Percentiles rank a stretch among this genome's conserved stretches.
These are phyloP conservation scores for Euphysa ruthae DNA, from an alignment of 30 jellyfish, hydroid and myxozoan species.

Conservation along the genomic window DNA sequence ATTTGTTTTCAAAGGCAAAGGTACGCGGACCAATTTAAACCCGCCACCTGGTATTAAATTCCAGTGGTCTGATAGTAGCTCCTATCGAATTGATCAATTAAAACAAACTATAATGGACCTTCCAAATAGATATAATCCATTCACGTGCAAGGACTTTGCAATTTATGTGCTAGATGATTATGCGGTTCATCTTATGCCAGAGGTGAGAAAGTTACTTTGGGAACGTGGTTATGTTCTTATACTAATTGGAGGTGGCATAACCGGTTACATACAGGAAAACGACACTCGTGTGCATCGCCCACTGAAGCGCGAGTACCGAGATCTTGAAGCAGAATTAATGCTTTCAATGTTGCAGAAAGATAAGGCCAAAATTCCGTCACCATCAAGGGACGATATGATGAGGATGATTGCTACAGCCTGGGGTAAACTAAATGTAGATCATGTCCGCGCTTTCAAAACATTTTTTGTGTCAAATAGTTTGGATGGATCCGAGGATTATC, in stretches of 20 bases:
- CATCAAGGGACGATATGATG: no score
- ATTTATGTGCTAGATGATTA: conserved; percentile 60
- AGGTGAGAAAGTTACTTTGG: conserved; percentile 28
- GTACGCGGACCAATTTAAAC: conserved; percentile 26
- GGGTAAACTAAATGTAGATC: no score
- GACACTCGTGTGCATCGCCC: no score
- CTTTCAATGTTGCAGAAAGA: no score
- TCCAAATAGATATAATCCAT: conserved; percentile 39
- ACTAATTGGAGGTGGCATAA: conserved; percentile 61
- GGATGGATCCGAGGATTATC: no score
- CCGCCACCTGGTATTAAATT: conserved; percentile 23
- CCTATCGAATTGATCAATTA: conserved; percentile 26
- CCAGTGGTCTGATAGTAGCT: conserved; percentile 53
- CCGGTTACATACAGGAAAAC: conserved; percentile 43
- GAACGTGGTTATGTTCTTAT: conserved; percentile 47
- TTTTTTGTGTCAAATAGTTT: no score
- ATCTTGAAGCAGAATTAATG: no score
- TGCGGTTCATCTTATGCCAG: conserved; percentile 61
- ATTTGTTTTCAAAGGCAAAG: conserved; percentile 41
- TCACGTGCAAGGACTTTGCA: conserved; percentile 32
- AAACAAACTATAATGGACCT: conserved; percentile 27
- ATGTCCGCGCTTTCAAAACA: no score
- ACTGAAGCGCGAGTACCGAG: no score
- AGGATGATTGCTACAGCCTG: no score
- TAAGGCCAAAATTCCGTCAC: no score